Evolutionary conservation across 2,797 vertebrate genomes (phyloP).

Genomic region (Staurois parvus): DNA sequence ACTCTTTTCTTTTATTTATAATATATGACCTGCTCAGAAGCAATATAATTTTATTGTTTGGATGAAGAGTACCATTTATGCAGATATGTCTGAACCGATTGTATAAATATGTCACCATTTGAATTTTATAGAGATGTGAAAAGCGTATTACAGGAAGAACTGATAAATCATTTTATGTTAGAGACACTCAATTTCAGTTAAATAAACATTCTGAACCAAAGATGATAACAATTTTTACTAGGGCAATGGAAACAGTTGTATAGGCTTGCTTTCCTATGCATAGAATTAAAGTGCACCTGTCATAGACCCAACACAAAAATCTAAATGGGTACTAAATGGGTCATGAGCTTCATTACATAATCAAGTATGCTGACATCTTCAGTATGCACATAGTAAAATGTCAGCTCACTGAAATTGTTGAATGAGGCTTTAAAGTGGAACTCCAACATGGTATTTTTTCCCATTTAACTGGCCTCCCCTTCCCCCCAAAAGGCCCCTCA

Average conservation of each 20-base stretch:
- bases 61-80: slow-evolving; percentile 15
- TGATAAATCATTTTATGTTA: slow-evolving; percentile 5
- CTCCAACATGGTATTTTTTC: too few relatives aligned
- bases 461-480: too few relatives aligned
- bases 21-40: slow-evolving; percentile 2
- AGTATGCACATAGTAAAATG: too few relatives aligned
- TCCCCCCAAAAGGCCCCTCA: too few relatives aligned
- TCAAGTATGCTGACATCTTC: too few relatives aligned
- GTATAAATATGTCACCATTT: slow-evolving; percentile 30
- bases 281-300: neutral
- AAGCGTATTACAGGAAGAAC: slow-evolving; percentile 2
- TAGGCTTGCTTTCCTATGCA: neutral
- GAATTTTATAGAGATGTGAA: slow-evolving; percentile 17
- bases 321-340: too few relatives aligned
- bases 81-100: neutral
- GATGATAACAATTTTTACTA: neutral
- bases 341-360: too few relatives aligned
- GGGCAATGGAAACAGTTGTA: neutral
- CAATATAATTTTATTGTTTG: slow-evolving; percentile 20
- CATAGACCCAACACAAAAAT: neutral
- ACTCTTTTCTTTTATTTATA: neutral
- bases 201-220: neutral
- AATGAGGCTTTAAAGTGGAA: too few relatives aligned
- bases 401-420: too few relatives aligned
- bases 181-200: slow-evolving; percentile 3